Evolutionary conservation across 2,113 vertebrate species (phyloP), one percentile per base, ranked within the genome.

Genomic region (Dissostichus mawsoni): DNA sequence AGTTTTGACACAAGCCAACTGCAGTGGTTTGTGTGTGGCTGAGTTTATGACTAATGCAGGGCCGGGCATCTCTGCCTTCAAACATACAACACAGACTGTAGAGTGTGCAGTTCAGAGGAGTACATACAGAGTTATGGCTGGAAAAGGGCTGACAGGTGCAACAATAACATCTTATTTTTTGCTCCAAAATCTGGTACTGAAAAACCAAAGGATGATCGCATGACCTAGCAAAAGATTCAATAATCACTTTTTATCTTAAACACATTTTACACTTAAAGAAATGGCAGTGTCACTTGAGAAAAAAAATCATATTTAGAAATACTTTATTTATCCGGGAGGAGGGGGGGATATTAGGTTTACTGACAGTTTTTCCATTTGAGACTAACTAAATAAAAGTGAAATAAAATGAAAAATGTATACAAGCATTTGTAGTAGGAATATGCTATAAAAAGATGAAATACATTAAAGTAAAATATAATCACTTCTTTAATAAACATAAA

Each of bases 161-260:
- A 92, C 78, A 88, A 91, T 71, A 86, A 67, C 2, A 17, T 74
- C 74, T 74, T 92, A 92, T 92, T 91, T 93, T 92, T 71, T 63
- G 70, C 53, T 76, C 8, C 8, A 10, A 76, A 61, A 52, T 75
- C 45, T 57, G 76, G 58, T 44, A 23, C 70, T 17, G 65, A 76
- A 53, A 81, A 61, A 58, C 47, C 10, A 20, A 59, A 13, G 48
- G 71, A 57, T 20, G 62, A 71, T 25, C 50, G 44, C 13, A 41
- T 67, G 71, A 83, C 72, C 44, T 11, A 1, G 8, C 9, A 18
- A 74, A 61, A 78, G 36, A 76, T 63, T 62, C 56, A 73, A 74
- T 69, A 48, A 55, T 45, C 56, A 44, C 63, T 58, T 74, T 20
- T 29, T 10, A 70, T 80, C 50, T 66, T 51, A 61, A 69, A 48